Evolutionary conservation across 2,888 invertebrate genomes (phyloP).

Genomic region (Amitus sp.): DNA sequence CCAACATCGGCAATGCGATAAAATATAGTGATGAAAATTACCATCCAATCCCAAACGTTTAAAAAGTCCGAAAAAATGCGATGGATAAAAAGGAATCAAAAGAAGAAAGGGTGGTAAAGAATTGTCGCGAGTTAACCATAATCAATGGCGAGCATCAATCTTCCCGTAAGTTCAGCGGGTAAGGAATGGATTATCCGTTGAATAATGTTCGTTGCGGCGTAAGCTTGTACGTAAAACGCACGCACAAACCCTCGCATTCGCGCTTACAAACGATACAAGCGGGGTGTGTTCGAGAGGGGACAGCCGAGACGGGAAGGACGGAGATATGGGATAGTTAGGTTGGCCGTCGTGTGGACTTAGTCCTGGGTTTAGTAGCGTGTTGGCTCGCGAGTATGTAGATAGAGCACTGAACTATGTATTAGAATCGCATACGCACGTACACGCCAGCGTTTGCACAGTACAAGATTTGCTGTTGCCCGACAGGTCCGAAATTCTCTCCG

Average conservation of each 20-base stretch:
- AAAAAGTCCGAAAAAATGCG: too few species aligned
- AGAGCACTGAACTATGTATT: constrained; percentile 61
- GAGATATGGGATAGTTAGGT: constrained; percentile 39
- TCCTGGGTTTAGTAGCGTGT: constrained; percentile 52
- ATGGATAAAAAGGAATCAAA: too few species aligned
- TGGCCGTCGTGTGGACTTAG: constrained; percentile 50
- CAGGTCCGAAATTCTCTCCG: constrained; percentile 49
- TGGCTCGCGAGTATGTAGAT: constrained; percentile 57
- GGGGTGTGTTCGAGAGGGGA: constrained; percentile 26
- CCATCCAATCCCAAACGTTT: too few species aligned
- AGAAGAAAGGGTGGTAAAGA: not conserved
- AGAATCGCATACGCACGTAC: constrained; percentile 49
- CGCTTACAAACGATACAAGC: constrained; percentile 27
- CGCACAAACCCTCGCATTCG: constrained; percentile 27
- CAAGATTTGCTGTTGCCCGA: constrained; percentile 55
- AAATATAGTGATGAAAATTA: too few species aligned
- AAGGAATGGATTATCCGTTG: constrained; percentile 60
- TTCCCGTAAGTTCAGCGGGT: constrained; percentile 49
- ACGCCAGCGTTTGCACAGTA: constrained; percentile 50
- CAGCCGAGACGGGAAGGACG: constrained; percentile 18
- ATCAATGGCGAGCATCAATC: constrained; percentile 51
- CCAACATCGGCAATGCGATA: too few species aligned
- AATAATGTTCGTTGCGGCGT: constrained; percentile 52
- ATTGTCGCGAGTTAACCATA: constrained; percentile 18
- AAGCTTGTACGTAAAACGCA: constrained; percentile 36